These are phyloP conservation scores for Microdon myrmicae DNA, from an alignment of 2,888 invertebrate genomes.

Conservation along the genomic window DNA sequence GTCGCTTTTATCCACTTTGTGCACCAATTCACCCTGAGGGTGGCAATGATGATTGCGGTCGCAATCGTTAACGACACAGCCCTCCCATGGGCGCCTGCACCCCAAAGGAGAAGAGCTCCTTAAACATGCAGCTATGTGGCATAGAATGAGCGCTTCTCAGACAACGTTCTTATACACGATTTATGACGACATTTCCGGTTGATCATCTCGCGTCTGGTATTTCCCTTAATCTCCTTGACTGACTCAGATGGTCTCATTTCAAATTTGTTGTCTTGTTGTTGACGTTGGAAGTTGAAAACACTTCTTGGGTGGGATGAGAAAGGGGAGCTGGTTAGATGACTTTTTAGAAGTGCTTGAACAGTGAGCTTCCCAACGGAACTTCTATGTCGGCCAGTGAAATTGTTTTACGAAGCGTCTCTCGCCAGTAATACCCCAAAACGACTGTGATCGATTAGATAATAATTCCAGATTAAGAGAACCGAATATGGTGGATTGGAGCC, in stretches of 20 bases:
- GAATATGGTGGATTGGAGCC: too few relatives aligned
- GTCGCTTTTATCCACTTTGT: constrained; percentile 23
- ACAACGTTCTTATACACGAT: constrained; percentile 24
- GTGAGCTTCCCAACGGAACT: too few relatives aligned
- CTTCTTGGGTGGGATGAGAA: too few relatives aligned
- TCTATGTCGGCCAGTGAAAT: too few relatives aligned
- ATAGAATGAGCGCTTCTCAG: constrained; percentile 1
- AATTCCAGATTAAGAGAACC: too few relatives aligned
- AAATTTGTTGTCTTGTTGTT: constrained; percentile 32
- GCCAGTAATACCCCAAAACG: too few relatives aligned
- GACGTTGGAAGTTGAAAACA: too few relatives aligned
- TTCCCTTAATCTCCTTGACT: neutral
- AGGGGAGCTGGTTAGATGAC: too few relatives aligned
- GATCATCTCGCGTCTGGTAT: constrained; percentile 11
- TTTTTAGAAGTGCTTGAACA: too few relatives aligned
- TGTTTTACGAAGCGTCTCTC: too few relatives aligned
- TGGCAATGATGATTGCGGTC: constrained; percentile 1
- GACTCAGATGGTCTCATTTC: constrained; percentile 12
- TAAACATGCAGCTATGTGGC: neutral
- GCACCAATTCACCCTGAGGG: constrained; percentile 2
- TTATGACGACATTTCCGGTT: constrained; percentile 43
- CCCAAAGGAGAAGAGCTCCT: neutral
- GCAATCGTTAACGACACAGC: neutral
- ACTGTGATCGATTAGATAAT: too few relatives aligned
- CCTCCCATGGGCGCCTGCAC: neutral